Evolutionary conservation across 2,888 invertebrate species (phyloP), one percentile per base, ranked within the genome.

Genomic region (Erebia palarica): DNA sequence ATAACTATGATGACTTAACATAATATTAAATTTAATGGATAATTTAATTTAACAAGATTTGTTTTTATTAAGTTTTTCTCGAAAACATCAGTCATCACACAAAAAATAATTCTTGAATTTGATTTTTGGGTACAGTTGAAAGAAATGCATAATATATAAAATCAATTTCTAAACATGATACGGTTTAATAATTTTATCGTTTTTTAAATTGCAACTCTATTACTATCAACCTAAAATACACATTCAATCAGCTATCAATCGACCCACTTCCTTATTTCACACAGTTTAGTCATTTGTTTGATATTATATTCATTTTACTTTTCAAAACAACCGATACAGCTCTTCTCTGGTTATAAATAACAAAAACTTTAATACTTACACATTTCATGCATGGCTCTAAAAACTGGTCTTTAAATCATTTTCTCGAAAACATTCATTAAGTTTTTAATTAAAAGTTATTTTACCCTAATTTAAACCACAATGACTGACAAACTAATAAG

Each of bases 381-480:
- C 88, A 91, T 91, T 80, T 90, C 89, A 84, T 88, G 84, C 86
- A 88, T 84, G 59, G 47, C 59, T 73, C 13, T 51, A 27, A 14
- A 36, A 47, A 11, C 44, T 51, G 7, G 44, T 60, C 18, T 60
- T 74, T 65, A 71, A 65, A 70, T 71, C 75, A 74, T 73, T 68
- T 73, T 74, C 21, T 55, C 59, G 42, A n/a, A 36, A 9, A 51
- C 14, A 27, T 64, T 51, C 16, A 65, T 55, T 36, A 16, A 55
- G 55, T 18, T 18, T 11, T 16, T 55, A 18, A 18, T 16, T 18
- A 55, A 18, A 18, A 16, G 53, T 16, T 9, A 16, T 7, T 51
- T n/a, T 51, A 49, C n/a, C n/a, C n/a, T 16, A 18, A 55, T 10
- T 55, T 11, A n/a, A 16, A 61, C 7, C 14, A 47, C 47, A 63